Evolutionary conservation across 1,140 invertebrate genomes (phyloP).

Genomic region (Scaptomyza graminum): DNA sequence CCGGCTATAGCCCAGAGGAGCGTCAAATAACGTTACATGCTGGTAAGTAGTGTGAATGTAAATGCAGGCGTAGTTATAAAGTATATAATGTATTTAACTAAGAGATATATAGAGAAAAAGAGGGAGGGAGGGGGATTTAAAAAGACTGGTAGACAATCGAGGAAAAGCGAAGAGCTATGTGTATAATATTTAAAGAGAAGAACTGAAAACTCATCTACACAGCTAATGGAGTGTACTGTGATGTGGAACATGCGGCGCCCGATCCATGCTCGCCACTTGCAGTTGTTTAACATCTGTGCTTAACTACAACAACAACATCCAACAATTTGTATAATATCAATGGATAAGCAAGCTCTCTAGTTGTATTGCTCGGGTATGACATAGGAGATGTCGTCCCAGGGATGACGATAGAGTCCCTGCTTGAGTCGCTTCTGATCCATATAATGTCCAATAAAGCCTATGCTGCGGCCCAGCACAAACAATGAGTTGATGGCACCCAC

Average conservation of each 20-base stretch:
- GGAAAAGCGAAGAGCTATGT: conserved; percentile 17
- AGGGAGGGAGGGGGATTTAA: conserved; percentile 9
- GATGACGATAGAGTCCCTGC: conserved; percentile 99
- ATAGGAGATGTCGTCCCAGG: conserved; percentile 99
- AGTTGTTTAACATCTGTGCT: conserved; percentile 68
- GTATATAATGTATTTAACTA: conserved; percentile 50
- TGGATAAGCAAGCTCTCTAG: conserved; percentile 63
- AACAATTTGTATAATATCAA: conserved; percentile 67
- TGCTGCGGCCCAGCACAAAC: conserved; percentile 98
- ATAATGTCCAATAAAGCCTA: conserved; percentile 99
- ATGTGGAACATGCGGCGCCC: conserved; percentile 33
- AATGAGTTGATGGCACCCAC: conserved; percentile 99
- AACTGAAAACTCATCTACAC: conserved; percentile 47
- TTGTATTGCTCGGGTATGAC: conserved; percentile 88
- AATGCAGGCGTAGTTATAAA: conserved; percentile 61
- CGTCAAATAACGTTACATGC: conserved; percentile 54
- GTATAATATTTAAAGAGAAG: conserved; percentile 11
- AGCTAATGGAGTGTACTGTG: conserved; percentile 62
- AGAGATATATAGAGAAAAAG: conserved; percentile 30
- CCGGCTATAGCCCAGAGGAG: conserved; percentile 38
- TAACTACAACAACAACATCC: conserved; percentile 81
- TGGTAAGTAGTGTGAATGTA: conserved; percentile 48
- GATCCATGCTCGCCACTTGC: conserved; percentile 61
- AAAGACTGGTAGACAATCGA: conserved; percentile 29
- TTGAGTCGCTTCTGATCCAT: conserved; percentile 99